Conservation (phyloP, 2,113 vertebrate species). For the Suncus etruscus region DNA sequence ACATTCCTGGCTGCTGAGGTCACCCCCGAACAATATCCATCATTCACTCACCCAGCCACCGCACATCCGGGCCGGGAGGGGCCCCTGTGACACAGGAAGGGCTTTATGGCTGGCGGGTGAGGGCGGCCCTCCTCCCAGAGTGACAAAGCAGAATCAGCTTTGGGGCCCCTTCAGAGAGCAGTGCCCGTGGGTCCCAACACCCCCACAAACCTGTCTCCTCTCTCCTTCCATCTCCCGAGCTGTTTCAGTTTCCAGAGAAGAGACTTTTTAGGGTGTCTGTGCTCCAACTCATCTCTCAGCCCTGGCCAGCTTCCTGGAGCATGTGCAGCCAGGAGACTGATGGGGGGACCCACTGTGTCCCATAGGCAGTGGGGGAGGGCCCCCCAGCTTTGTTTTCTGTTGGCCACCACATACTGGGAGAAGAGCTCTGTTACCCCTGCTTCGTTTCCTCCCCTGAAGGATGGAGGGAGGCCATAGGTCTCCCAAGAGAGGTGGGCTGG, state of each 20-base stretch:
- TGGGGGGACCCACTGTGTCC: background rate
- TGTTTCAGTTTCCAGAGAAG: constrained; percentile 29
- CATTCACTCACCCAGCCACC: constrained; percentile 69
- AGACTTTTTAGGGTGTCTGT: background rate
- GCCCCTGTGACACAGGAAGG: constrained; percentile 72
- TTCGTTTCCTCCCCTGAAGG: constrained; percentile 49
- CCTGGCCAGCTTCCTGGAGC: background rate
- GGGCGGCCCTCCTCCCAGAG: background rate
- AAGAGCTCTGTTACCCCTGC: background rate
- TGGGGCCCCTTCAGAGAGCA: background rate
- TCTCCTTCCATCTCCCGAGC: background rate
- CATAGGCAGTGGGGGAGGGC: background rate
- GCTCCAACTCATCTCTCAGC: background rate
- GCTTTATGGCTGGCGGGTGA: constrained; percentile 62
- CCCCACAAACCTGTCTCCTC: background rate
- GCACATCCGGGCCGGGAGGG: constrained; percentile 73
- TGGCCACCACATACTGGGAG: background rate
- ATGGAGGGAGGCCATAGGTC: background rate
- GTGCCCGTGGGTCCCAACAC: background rate
- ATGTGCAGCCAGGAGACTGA: constrained; percentile 37
- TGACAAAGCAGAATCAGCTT: constrained; percentile 57
- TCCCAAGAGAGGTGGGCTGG: background rate
- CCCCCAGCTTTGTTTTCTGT: no score
- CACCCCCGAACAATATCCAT: constrained; percentile 77
- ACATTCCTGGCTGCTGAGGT: constrained; percentile 82